Conservation (phyloP, 2,888 invertebrate genomes). For the Rhagonycha fulva region DNA sequence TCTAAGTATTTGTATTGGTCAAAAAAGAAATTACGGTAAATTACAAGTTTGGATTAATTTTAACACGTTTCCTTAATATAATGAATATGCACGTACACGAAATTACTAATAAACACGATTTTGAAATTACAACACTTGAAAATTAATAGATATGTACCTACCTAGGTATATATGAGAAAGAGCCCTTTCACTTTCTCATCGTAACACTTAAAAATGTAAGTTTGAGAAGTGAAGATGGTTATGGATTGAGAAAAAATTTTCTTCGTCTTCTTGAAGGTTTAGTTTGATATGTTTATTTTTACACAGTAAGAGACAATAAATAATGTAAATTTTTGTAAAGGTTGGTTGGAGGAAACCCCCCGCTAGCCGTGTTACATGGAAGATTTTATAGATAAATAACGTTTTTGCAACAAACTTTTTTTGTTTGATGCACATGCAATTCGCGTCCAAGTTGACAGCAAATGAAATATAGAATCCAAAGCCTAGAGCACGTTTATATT, state of each 20-base stretch:
- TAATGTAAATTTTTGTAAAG: neutral
- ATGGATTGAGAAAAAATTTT: neutral
- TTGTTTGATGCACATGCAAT: slow-evolving; percentile 23
- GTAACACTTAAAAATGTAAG: neutral
- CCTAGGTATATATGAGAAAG: neutral
- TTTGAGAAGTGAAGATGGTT: neutral
- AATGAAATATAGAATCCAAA: slow-evolving; percentile 39
- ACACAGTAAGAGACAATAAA: neutral
- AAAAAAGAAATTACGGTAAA: neutral
- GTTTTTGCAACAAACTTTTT: slow-evolving; percentile 8
- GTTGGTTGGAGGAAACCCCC: neutral
- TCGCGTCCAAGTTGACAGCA: slow-evolving; percentile 39
- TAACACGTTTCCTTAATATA: neutral
- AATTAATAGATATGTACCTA: neutral
- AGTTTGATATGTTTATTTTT: neutral
- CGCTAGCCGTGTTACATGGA: neutral
- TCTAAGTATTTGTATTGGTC: neutral
- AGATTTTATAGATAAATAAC: slow-evolving; percentile 5
- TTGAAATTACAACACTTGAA: neutral
- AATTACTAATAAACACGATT: neutral
- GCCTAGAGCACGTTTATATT: slow-evolving; percentile 37
- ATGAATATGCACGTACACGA: neutral
- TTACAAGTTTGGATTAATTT: neutral
- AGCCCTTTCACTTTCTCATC: neutral
- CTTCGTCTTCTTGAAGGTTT: neutral